A percentile compares a stretch with the other conserved stretches of the same genome.
These are phyloP conservation scores for Etheostoma cragini DNA, from an alignment of 2,113 vertebrate species.

Conservation along the genomic window DNA sequence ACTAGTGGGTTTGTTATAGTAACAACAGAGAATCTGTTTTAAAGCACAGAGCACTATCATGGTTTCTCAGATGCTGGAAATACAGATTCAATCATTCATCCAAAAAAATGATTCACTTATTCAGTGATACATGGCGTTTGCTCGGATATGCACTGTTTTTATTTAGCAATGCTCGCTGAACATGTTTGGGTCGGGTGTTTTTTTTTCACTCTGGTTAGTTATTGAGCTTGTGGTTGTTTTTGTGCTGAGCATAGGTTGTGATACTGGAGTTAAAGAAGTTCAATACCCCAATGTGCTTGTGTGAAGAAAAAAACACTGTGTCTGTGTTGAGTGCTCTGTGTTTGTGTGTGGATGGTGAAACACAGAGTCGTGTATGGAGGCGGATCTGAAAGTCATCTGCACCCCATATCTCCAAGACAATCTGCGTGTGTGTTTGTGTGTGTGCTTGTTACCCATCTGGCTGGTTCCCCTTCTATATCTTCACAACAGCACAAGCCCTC, in stretches of 20 bases:
- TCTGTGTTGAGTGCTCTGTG: background rate
- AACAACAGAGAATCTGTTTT: background rate
- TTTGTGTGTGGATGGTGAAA: constrained; percentile 23
- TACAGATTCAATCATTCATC: background rate
- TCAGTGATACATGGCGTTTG: background rate
- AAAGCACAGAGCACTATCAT: background rate
- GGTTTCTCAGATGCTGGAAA: background rate
- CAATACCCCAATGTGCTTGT: background rate
- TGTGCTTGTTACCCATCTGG: constrained; percentile 59
- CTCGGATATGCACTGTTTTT: background rate
- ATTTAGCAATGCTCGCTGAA: background rate
- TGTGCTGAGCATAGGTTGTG: background rate
- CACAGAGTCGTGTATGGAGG: constrained; percentile 16
- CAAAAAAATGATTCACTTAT: background rate
- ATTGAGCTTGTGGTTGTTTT: background rate
- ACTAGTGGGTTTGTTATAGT: background rate
- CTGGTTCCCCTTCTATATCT: constrained; percentile 51
- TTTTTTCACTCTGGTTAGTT: background rate
- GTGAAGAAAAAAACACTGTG: constrained; percentile 1
- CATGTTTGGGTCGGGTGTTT: background rate
- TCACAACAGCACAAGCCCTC: constrained; percentile 60
- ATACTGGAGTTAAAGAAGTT: background rate
- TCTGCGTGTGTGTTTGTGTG: constrained; percentile 23
- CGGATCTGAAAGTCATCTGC: constrained; percentile 46
- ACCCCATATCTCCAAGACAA: constrained; percentile 51